phyloP scores from a whole-genome alignment of 2,113 vertebrate species.

The Erythrocebus patas region DNA sequence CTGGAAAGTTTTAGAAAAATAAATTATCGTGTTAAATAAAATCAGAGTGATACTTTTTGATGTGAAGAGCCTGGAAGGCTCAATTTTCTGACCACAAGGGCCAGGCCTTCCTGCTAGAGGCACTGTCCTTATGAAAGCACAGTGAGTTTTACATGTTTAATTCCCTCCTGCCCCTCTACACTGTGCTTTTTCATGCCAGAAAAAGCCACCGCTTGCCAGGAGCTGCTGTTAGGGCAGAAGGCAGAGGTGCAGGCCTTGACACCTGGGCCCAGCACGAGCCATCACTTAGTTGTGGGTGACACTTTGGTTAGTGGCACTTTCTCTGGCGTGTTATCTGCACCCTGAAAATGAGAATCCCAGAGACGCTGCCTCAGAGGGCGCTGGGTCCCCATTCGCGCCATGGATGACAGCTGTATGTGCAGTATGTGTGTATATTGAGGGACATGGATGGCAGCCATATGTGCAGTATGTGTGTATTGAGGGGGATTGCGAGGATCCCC shows the following conservation, averaged over 20 bases:
- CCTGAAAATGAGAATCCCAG: not conserved
- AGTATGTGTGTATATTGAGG: no score
- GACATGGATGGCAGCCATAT: not conserved
- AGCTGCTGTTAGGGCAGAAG: no score
- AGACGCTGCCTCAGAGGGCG: not conserved
- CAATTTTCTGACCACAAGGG: not conserved
- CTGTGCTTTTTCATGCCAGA: not conserved
- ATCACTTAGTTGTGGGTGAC: not conserved
- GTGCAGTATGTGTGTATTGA: no score
- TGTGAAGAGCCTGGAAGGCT: not conserved
- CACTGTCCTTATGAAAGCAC: accelerated
- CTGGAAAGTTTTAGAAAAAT: not conserved
- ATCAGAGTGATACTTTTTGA: not conserved
- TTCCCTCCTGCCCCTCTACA: no score
- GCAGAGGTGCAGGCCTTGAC: not conserved
- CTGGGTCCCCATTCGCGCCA: not conserved
- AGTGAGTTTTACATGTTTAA: not conserved
- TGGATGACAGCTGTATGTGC: no score
- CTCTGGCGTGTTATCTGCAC: not conserved
- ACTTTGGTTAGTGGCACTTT: not conserved
- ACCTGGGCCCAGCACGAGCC: accelerated
- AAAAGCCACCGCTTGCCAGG: accelerated
- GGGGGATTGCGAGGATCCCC: no score
- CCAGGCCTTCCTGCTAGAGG: not conserved
- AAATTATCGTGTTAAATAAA: not conserved